Conservation (phyloP, 2,888 invertebrate genomes). For the Caradrina kadenii region DNA sequence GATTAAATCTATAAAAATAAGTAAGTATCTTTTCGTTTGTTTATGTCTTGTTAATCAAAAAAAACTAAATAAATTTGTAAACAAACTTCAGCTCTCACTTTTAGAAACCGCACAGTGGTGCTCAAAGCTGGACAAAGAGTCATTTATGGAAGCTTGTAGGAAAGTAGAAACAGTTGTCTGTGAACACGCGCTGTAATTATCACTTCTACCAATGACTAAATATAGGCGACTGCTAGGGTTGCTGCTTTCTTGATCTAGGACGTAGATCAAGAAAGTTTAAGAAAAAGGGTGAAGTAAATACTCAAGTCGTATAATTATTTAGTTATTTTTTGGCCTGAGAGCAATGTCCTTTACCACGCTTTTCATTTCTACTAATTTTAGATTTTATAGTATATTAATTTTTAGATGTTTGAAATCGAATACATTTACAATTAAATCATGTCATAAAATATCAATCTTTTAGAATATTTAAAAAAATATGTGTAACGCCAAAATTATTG, state of each 20-base stretch:
- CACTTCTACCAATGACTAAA: conserved; percentile 47
- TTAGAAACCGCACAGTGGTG: conserved; percentile 43
- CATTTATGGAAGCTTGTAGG: conserved; percentile 56
- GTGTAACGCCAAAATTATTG: too few relatives aligned
- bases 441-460: too few relatives aligned
- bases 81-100: conserved; percentile 46
- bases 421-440: too few relatives aligned
- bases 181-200: conserved; percentile 59
- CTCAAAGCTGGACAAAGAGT: conserved; percentile 32
- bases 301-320: background rate
- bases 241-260: background rate
- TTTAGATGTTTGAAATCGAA: too few relatives aligned
- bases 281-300: too few relatives aligned
- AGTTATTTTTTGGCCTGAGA: too few relatives aligned
- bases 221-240: conserved; percentile 40
- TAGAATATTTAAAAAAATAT: too few relatives aligned
- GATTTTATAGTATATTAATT: too few relatives aligned
- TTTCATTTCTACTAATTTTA: too few relatives aligned
- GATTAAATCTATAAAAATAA: too few relatives aligned
- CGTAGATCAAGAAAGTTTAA: background rate
- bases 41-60: background rate
- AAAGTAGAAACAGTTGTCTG: conserved; percentile 59
- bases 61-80: conserved; percentile 15
- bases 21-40: too few relatives aligned
- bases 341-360: too few relatives aligned